Evolutionary conservation across 2,888 invertebrate species (phyloP).

Genomic region (Lycaena phlaeas): DNA sequence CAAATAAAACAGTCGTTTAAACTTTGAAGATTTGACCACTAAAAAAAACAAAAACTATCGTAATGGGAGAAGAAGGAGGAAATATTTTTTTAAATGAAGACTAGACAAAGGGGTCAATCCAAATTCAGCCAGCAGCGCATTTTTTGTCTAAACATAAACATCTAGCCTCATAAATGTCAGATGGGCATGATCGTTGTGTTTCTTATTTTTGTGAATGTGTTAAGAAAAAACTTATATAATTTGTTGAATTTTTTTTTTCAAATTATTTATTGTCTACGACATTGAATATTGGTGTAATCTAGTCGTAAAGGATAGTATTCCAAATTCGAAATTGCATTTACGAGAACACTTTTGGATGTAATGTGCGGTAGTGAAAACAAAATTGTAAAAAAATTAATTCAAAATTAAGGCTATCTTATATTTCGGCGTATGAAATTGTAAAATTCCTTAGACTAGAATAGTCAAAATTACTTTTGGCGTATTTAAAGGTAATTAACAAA

Average conservation of each 20-base stretch:
- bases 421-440: conserved; percentile 58
- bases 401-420: conserved; percentile 43
- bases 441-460: conserved; percentile 56
- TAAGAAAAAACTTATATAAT: conserved; percentile 2
- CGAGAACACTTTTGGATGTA: conserved; percentile 28
- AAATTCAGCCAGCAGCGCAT: conserved; percentile 49
- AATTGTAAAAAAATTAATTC: conserved; percentile 36
- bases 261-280: conserved; percentile 15
- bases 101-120: too few species aligned
- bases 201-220: conserved; percentile 1
- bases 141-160: conserved; percentile 34
- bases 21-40: background rate
- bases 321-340: conserved; percentile 15
- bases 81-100: conserved; percentile 8
- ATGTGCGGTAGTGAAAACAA: conserved; percentile 29
- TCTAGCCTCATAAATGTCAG: conserved; percentile 58
- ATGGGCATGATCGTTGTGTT: conserved; percentile 55
- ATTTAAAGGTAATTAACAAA: conserved; percentile 33
- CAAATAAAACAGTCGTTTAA: background rate
- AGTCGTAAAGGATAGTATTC: conserved; percentile 30
- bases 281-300: conserved; percentile 54
- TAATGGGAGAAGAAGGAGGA: background rate
- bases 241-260: conserved; percentile 8
- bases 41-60: conserved; percentile 7
- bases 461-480: conserved; percentile 68